These are phyloP conservation scores for Syndactyla subalaris DNA, from an alignment of 2,797 vertebrate species.

Conservation along the genomic window DNA sequence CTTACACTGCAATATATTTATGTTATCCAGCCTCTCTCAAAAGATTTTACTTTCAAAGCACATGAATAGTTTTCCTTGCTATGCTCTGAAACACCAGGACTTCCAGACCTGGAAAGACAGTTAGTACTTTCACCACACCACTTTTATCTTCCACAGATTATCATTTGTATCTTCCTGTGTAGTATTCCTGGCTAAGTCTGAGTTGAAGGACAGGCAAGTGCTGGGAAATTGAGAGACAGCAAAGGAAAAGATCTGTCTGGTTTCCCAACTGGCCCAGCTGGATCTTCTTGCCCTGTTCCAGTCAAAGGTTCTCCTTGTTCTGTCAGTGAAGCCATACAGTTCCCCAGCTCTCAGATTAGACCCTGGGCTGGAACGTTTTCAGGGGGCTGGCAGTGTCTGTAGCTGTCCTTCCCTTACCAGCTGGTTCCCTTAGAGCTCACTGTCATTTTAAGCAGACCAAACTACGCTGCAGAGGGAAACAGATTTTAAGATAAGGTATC, in stretches of 20 bases:
- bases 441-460: neutral
- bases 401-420: neutral
- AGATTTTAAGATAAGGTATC: neutral
- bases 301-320: neutral
- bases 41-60: neutral
- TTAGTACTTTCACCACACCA: neutral
- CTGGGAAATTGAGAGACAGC: neutral
- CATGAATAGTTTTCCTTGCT: neutral
- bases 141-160: neutral
- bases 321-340: neutral
- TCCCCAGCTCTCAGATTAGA: neutral
- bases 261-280: neutral
- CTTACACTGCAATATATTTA: neutral
- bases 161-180: neutral
- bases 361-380: rapidly evolving
- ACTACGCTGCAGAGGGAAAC: neutral
- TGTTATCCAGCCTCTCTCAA: neutral
- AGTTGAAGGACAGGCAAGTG: neutral
- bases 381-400: neutral
- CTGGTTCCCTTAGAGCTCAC: rapidly evolving
- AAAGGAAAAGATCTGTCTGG: neutral
- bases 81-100: neutral
- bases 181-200: neutral
- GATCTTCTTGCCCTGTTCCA: neutral
- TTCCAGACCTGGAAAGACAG: neutral